Base-by-base conservation (phyloP, 1,140 invertebrate genomes). In the Conus ventricosus region DNA sequence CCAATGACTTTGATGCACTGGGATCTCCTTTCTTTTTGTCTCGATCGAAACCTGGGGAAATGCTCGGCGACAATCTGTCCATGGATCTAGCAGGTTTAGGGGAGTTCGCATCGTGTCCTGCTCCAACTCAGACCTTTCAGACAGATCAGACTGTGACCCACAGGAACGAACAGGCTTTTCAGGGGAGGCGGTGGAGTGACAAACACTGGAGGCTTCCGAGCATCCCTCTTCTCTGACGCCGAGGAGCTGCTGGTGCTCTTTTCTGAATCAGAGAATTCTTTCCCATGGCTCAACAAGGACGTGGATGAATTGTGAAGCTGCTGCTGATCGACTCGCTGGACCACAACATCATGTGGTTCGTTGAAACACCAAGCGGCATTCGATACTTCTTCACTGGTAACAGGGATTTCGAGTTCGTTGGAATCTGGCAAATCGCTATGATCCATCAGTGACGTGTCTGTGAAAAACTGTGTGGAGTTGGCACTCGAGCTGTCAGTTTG, bases 191-290 rank as follows among this genome's bases (percentile, higher is more conserved):
- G 85, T 5, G 85, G 85, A 39, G 71, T 78, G 13, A 87, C 53
- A 39, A 87, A 87, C 51, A 87, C 85, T 11, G 85, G 85, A 23
- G 85, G 85, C 80, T 87, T 75, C 8, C 82, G 55, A n/a, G 82
- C 5, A 27, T 60, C 57, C 57, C 63, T 84, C n/a, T 67, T 84
- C 20, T 53, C 54, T 11, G 13, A 23, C 23, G 54, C 53, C 1
- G 55, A 84, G n/a, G 82, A 84, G 15, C 82, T 83, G 11, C 15
- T 10, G 23, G 54, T n/a, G 57, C 55, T 84, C 11, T 63, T 84
- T 4, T 63, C 82, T 17, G 82, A 84, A 67, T 84, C 82, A 23
- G 82, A 84, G 13, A 23, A 54, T 10, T 25, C 82, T 84, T 67
- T 84, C 7, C 17, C 5, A 39, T 17, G 63, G 55, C 23, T 15